These are phyloP conservation scores for Myripristis jacobus DNA, from an alignment of 2,797 vertebrate species.

Conservation along the genomic window DNA sequence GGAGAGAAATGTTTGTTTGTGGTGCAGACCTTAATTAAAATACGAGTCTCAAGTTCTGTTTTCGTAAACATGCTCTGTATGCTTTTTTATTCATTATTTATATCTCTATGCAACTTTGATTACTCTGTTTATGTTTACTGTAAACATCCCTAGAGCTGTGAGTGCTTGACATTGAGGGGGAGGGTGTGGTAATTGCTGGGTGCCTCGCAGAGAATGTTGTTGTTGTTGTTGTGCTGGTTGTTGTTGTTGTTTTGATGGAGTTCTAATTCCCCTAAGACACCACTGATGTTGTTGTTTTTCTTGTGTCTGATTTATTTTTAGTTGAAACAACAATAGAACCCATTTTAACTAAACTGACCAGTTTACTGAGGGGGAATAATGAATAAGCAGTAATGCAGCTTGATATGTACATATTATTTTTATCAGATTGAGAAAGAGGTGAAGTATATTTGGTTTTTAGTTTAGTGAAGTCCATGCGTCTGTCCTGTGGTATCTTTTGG, in stretches of 20 bases:
- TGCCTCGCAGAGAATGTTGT: constrained; percentile 74
- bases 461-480: not conserved
- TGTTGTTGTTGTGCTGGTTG: constrained; percentile 62
- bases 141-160: constrained; percentile 82
- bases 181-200: constrained; percentile 75
- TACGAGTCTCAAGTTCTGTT: constrained; percentile 84
- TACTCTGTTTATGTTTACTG: constrained; percentile 87
- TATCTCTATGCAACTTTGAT: constrained; percentile 85
- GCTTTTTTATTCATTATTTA: constrained; percentile 85
- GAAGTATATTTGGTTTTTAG: not conserved
- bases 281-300: constrained; percentile 49
- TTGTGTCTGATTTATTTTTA: constrained; percentile 61
- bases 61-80: constrained; percentile 83
- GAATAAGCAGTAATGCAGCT: constrained; percentile 17
- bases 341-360: constrained; percentile 40
- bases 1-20: constrained; percentile 90
- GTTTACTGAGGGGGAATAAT: constrained; percentile 26
- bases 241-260: constrained; percentile 75
- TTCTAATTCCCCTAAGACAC: constrained; percentile 66
- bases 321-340: constrained; percentile 35
- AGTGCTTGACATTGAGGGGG: constrained; percentile 70
- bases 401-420: not conserved
- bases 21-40: constrained; percentile 89
- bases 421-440: not conserved
- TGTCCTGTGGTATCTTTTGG: not conserved